A percentile compares a stretch with the other conserved stretches of the same genome.
Conservation (phyloP, 2,888 invertebrate genomes). For the Meganola albula region DNA sequence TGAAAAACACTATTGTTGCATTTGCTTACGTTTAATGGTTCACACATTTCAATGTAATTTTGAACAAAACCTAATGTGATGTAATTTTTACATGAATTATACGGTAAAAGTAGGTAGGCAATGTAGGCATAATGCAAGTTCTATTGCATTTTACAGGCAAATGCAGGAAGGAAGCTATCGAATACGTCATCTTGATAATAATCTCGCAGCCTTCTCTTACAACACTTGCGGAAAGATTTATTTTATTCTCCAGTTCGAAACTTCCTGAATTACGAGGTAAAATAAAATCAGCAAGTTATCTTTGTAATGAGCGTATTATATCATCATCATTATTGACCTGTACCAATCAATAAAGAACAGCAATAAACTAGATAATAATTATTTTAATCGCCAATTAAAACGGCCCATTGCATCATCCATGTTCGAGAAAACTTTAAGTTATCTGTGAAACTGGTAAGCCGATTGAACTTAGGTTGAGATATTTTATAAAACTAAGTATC, state of each 20-base stretch:
- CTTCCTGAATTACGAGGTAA: constrained; percentile 19
- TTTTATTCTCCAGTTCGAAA: not conserved
- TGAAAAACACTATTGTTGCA: no score
- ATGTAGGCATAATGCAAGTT: no score
- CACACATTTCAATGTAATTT: no score
- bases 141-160: no score
- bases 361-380: constrained; percentile 17
- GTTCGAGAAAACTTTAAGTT: constrained; percentile 24
- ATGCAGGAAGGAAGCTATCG: not conserved
- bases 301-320: constrained; percentile 17
- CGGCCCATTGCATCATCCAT: constrained; percentile 21
- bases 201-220: not conserved
- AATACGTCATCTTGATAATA: not conserved
- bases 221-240: not conserved
- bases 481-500: no score
- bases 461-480: no score
- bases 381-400: constrained; percentile 22
- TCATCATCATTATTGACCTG: constrained; percentile 22
- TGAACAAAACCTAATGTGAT: no score
- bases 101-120: no score
- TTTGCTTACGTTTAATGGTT: no score
- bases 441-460: constrained; percentile 33
- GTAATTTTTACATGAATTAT: no score
- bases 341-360: constrained; percentile 14
- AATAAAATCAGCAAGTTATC: constrained; percentile 18